Evolutionary conservation across 2,113 vertebrate species (phyloP).

Genomic region (Oreochromis niloticus): DNA sequence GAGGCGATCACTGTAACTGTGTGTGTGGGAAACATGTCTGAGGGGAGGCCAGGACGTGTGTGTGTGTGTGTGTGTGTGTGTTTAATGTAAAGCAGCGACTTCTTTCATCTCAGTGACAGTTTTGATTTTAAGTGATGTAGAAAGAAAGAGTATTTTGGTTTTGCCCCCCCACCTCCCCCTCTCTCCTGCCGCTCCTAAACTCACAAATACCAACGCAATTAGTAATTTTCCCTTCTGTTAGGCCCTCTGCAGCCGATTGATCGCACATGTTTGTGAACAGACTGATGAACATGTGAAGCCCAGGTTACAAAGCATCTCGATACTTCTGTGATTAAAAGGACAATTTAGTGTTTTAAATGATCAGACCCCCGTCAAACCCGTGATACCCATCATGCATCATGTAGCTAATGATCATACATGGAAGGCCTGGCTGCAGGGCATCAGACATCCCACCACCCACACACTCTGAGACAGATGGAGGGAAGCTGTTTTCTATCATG

Average conservation of each 20-base stretch:
- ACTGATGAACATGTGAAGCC: background rate
- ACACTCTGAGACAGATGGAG: background rate
- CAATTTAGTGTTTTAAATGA: accelerated
- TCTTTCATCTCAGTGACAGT: background rate
- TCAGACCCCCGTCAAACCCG: background rate
- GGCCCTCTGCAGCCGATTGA: background rate
- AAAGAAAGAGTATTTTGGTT: background rate
- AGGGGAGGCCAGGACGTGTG: background rate
- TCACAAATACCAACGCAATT: constrained; percentile 19
- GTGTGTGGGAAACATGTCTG: background rate
- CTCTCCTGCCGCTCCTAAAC: background rate
- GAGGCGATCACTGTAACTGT: background rate
- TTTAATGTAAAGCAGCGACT: background rate
- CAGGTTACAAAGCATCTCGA: background rate
- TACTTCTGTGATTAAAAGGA: background rate
- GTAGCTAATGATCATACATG: background rate
- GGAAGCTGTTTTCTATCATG: background rate
- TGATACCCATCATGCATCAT: background rate
- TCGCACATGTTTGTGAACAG: constrained; percentile 11
- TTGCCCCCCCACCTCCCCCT: background rate
- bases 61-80: background rate
- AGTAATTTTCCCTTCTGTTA: constrained; percentile 21
- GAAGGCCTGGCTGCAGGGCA: background rate
- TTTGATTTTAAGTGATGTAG: background rate
- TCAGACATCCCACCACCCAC: background rate